phyloP scores from a whole-genome alignment of 2,797 vertebrate species.

The Australoheros facetus region DNA sequence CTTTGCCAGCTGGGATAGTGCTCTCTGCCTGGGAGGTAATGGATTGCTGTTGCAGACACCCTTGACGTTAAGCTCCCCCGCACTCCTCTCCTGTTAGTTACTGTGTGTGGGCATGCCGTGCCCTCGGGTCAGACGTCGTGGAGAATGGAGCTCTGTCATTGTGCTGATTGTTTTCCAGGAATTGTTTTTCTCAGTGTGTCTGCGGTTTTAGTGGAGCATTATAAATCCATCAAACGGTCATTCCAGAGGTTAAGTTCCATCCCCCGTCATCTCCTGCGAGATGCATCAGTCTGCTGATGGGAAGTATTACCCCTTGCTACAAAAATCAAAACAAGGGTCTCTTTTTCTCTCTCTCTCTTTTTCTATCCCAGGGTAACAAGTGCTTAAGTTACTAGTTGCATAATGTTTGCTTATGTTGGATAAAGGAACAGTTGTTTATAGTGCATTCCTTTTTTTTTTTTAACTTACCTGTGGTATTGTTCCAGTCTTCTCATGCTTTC shows the following conservation, averaged over 20 bases:
- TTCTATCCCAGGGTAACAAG: conserved; percentile 3
- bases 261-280: conserved; percentile 43
- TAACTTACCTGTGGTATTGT: neutral
- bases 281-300: conserved; percentile 42
- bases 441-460: conserved; percentile 40
- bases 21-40: conserved; percentile 28
- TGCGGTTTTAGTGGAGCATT: conserved; percentile 57
- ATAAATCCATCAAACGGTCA: conserved; percentile 66
- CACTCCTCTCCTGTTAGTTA: conserved; percentile 27
- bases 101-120: conserved; percentile 50
- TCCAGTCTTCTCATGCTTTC: neutral
- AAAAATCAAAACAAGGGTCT: conserved; percentile 50
- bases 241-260: conserved; percentile 63
- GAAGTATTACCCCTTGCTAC: conserved; percentile 32
- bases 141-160: conserved; percentile 61
- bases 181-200: conserved; percentile 64
- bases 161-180: conserved; percentile 65
- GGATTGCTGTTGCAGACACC: conserved; percentile 29
- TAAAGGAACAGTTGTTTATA: conserved; percentile 48
- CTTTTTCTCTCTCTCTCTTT: neutral
- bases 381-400: conserved; percentile 22
- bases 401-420: conserved; percentile 20
- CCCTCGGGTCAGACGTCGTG: conserved; percentile 42
- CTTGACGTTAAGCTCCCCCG: neutral
- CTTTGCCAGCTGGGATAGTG: conserved; percentile 48